Evolutionary conservation across 2,113 vertebrate genomes (phyloP).

Genomic region (Myxocyprinus asiaticus): DNA sequence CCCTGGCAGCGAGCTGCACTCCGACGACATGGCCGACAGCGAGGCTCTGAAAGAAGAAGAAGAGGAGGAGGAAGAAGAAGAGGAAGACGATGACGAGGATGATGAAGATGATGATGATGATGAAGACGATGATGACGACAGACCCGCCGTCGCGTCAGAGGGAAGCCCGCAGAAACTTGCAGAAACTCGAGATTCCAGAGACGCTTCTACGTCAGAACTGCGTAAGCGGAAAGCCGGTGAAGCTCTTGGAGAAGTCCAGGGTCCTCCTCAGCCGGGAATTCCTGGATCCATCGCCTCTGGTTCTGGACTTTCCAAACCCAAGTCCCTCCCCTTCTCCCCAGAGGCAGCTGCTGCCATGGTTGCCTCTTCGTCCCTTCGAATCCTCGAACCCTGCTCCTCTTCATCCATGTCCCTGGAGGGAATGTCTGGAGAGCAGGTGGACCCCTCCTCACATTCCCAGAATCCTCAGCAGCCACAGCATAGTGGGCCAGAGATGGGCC

Average conservation of each 20-base stretch:
- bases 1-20: slow-evolving; percentile 94
- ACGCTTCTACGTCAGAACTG: slow-evolving; percentile 67
- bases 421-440: slow-evolving; percentile 72
- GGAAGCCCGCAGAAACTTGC: slow-evolving; percentile 75
- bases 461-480: slow-evolving; percentile 40
- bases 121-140: slow-evolving; percentile 74
- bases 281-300: background rate
- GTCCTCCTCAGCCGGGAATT: slow-evolving; percentile 55
- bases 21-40: slow-evolving; percentile 95
- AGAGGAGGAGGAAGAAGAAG: slow-evolving; percentile 85
- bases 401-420: slow-evolving; percentile 68
- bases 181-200: slow-evolving; percentile 61
- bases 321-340: slow-evolving; percentile 81
- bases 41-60: slow-evolving; percentile 96
- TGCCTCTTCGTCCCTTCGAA: slow-evolving; percentile 78
- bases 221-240: slow-evolving; percentile 87
- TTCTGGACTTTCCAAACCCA: slow-evolving; percentile 64
- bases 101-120: slow-evolving; percentile 56
- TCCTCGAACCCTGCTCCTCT: slow-evolving; percentile 84
- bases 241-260: slow-evolving; percentile 80
- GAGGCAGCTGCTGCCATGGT: slow-evolving; percentile 73
- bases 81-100: slow-evolving; percentile 70
- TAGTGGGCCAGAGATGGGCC: slow-evolving; percentile 72
- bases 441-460: slow-evolving; percentile 56
- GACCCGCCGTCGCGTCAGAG: slow-evolving; percentile 65